Evolutionary conservation across 2,113 vertebrate genomes (phyloP), one percentile per base, ranked within the genome.

Genomic region (Sarotherodon lohbergeri): DNA sequence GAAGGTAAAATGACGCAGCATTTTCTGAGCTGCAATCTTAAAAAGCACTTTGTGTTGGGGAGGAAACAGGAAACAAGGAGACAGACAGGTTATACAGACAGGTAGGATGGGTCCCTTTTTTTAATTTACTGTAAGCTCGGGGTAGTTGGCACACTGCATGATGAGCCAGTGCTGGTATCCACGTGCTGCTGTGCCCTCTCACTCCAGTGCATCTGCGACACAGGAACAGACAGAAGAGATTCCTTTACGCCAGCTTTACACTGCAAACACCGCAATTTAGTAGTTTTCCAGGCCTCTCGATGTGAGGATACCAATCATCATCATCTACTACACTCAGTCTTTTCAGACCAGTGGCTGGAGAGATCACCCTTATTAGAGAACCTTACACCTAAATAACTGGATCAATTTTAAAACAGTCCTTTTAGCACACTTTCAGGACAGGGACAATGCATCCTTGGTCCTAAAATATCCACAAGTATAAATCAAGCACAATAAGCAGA

Each of bases 401-500:
- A 78, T 84, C 24, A 56, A 71, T 54, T 56, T 71, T 41, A 10
- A 88, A 88, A 54, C 27, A 12, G 29, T 86, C n/a, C 39, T 86
- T 71, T 78, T 7, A 13, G 78, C 48, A 63, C 86, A 36, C 71
- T 87, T 88, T 89, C 41, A 89, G 82, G 88, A 17, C 81, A 81
- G 89, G 87, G 82, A 80, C 83, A 24, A 39, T 80, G 82, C 81
- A 92, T 90, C 86, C 78, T 83, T 61, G 54, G 27, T 79, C 86
- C 84, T 29, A 84, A 94, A 95, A 96, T 95, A 95, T 85, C 87
- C 34, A 68, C 61, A 63, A 82, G 86, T 90, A 94, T 93, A 93
- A 95, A 96, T 96, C 91, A 92, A 92, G 92, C 88, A 73, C 92
- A 90, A 84, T 90, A 91, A 93, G 86, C 84, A 93, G 41, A 46